Evolutionary conservation across 2,888 invertebrate species (phyloP).

Genomic region (Eurytoma adleriae): DNA sequence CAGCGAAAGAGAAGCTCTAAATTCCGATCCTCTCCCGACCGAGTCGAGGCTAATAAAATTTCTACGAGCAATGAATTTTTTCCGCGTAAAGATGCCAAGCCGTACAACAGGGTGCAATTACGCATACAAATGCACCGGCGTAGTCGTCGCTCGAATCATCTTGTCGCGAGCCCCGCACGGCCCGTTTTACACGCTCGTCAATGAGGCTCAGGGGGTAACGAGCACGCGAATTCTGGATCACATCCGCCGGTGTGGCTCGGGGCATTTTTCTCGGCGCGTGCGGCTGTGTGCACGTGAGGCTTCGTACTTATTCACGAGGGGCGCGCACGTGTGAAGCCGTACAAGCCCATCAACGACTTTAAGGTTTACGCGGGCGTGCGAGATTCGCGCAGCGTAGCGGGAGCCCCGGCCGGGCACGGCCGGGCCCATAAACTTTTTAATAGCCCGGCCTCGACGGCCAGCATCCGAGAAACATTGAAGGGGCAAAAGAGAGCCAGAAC

Average conservation of each 20-base stretch:
- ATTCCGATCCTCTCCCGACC: slow-evolving; percentile 10
- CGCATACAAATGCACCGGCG: too few species aligned
- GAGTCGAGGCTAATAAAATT: slow-evolving; percentile 21
- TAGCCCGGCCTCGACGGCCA: slow-evolving; percentile 10
- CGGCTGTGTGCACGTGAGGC: neutral
- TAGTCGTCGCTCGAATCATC: too few species aligned
- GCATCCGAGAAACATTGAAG: neutral
- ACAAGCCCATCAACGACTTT: slow-evolving; percentile 43
- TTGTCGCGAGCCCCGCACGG: neutral
- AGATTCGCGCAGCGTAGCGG: neutral
- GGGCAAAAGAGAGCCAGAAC: neutral
- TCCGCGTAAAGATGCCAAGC: neutral
- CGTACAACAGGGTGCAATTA: too few species aligned
- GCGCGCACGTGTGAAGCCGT: neutral
- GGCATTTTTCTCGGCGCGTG: neutral
- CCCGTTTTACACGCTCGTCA: slow-evolving; percentile 25
- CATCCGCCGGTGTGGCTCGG: neutral
- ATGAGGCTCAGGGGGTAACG: slow-evolving; percentile 2
- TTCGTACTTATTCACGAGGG: too few species aligned
- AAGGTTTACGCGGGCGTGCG: slow-evolving; percentile 28
- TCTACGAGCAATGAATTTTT: slow-evolving; percentile 42
- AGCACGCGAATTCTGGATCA: slow-evolving; percentile 6
- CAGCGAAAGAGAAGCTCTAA: neutral
- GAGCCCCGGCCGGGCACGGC: neutral
- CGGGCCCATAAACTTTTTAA: slow-evolving; percentile 47